Evolutionary conservation across 2,113 vertebrate genomes (phyloP).

Genomic region (Phodopus roborovskii): DNA sequence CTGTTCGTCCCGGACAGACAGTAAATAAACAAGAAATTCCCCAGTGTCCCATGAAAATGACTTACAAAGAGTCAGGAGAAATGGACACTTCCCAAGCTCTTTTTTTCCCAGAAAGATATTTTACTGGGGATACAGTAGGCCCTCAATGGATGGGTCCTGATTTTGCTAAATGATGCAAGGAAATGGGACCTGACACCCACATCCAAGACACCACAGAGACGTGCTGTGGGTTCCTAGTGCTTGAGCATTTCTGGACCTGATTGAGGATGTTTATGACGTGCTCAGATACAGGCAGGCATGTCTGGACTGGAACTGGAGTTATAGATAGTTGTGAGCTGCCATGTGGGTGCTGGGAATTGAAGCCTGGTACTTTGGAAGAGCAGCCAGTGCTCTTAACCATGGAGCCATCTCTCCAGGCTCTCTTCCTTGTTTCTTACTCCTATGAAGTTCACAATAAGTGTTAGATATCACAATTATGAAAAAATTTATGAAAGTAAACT

Average conservation of each 20-base stretch:
- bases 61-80: not conserved
- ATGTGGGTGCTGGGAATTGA: not conserved
- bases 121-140: not conserved
- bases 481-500: not conserved
- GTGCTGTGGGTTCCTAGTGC: not conserved
- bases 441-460: not conserved
- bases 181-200: not conserved
- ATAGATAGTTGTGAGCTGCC: not conserved
- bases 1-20: not conserved
- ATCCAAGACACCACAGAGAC: fast-evolving
- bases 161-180: not conserved
- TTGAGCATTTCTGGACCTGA: fast-evolving
- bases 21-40: slow-evolving; percentile 66
- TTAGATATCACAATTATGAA: not conserved
- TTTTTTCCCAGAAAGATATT: slow-evolving; percentile 13
- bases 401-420: too few species aligned
- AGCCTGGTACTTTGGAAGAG: too few species aligned
- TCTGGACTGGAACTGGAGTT: not conserved
- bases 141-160: not conserved
- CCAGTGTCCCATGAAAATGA: not conserved
- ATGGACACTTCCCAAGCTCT: not conserved
- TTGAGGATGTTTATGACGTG: fast-evolving
- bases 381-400: too few species aligned
- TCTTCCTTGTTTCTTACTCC: not conserved
- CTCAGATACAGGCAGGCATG: not conserved